Conservation (phyloP, 2,888 invertebrate genomes). For the Ametastegia equiseti region DNA sequence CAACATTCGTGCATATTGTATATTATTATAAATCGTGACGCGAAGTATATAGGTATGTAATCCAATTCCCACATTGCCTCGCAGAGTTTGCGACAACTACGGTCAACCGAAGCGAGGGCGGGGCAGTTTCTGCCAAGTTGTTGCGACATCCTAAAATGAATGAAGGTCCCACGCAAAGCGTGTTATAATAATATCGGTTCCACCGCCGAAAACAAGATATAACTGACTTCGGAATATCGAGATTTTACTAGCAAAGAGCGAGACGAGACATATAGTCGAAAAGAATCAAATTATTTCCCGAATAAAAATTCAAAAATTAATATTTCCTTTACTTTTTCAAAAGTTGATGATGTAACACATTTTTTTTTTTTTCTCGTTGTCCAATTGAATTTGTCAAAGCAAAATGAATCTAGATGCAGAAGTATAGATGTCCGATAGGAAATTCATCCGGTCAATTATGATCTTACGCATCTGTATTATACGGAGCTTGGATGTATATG, state of each 20-base stretch:
- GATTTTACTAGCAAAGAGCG: background rate
- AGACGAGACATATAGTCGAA: background rate
- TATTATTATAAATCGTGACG: conserved; percentile 23
- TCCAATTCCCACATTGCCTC: conserved; percentile 34
- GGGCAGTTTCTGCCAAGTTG: background rate
- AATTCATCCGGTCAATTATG: too few relatives aligned
- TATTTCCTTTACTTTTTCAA: too few relatives aligned
- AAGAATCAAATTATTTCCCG: background rate
- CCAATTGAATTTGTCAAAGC: too few relatives aligned
- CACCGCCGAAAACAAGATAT: too few relatives aligned
- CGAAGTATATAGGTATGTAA: too few relatives aligned
- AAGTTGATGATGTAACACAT: too few relatives aligned
- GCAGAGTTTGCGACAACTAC: background rate
- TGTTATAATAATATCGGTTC: conserved; percentile 21
- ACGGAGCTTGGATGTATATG: too few relatives aligned
- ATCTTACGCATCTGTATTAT: too few relatives aligned
- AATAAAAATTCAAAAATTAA: background rate
- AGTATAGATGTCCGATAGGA: too few relatives aligned
- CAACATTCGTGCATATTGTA: background rate
- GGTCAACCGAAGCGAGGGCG: conserved; percentile 30
- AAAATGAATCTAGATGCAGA: too few relatives aligned
- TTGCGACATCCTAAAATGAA: conserved; percentile 26
- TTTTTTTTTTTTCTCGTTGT: too few relatives aligned
- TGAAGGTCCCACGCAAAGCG: conserved; percentile 15
- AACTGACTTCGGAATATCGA: too few relatives aligned